phyloP scores from a whole-genome alignment of 1,140 invertebrate genomes.

The Chrysoperla carnea region DNA sequence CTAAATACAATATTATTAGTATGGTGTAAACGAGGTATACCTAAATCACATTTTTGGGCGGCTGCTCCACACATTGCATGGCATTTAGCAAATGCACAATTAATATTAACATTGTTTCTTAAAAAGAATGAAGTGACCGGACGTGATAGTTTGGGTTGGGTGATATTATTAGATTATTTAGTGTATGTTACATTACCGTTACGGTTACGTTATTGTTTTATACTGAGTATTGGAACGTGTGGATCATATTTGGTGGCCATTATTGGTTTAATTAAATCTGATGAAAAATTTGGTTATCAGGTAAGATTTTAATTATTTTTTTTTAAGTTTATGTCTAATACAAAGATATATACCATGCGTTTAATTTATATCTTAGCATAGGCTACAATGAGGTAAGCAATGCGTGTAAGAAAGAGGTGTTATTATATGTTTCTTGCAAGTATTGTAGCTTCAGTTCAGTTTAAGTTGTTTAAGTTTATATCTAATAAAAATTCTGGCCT shows the following conservation, averaged over 20 bases:
- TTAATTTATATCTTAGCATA: too few relatives aligned
- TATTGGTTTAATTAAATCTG: constrained; percentile 25
- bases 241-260: constrained; percentile 37
- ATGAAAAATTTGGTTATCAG: constrained; percentile 28
- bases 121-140: constrained; percentile 31
- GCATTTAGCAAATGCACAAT: constrained; percentile 37
- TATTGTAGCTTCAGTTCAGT: too few relatives aligned
- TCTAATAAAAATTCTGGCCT: too few relatives aligned
- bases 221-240: constrained; percentile 37
- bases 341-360: too few relatives aligned
- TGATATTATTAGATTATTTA: constrained; percentile 65
- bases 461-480: too few relatives aligned
- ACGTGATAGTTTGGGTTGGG: constrained; percentile 52
- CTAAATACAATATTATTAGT: constrained; percentile 31
- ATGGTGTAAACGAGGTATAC: constrained; percentile 25
- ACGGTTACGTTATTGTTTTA: constrained; percentile 39
- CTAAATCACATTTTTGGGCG: constrained; percentile 26
- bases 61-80: constrained; percentile 40
- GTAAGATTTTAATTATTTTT: constrained; percentile 21
- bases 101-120: constrained; percentile 34
- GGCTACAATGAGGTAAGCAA: too few relatives aligned
- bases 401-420: too few relatives aligned
- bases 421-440: too few relatives aligned
- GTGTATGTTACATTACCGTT: constrained; percentile 69
- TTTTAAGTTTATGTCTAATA: constrained; percentile 1